Base-by-base conservation (phyloP, 2,888 invertebrate species). In the Folsomia manolachei region DNA sequence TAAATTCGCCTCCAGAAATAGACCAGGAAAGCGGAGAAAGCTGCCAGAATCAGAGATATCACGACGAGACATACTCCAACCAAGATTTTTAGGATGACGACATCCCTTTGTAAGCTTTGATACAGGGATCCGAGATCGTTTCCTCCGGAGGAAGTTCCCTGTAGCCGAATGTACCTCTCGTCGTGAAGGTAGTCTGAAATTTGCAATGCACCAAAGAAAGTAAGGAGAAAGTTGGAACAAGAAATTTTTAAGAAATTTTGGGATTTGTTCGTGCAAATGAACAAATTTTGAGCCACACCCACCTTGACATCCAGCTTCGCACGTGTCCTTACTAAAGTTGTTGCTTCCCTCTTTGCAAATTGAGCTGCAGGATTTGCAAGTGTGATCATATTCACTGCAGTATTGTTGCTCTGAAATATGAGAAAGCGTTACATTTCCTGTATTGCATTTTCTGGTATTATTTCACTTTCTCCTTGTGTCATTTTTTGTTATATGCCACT, bases 271-370 rank as follows among this genome's bases (percentile, higher is more conserved):
- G 18, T 14, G 39, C 61, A 25, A 62, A 39, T 39, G 2, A 23
- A 63, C 7, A 39, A 39, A n/a, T n/a, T n/a, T n/a, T n/a, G n/a
- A n/a, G n/a, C n/a, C n/a, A n/a, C n/a, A n/a, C n/a, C n/a, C n/a
- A n/a, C 75, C 73, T 70, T 75, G 75, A 27, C 75, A 75, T 21
- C 70, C 73, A 4, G 27, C 24, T 51, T 63, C 67, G 39, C 75
- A 75, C 1, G 71, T 53, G 21, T 70, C 26, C 21, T 63, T 66
- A 63, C 71, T 62, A 39, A 61, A 73, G 27, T 75, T 75, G 27
- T 73, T 51, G 14, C 63, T 71, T 9, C 21, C 70, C 9, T 23
- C 9, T 11, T 69, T 67, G 51, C 76, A 76, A 53, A 74, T 53
- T 1, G 27, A 56, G 0, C 1, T 56, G 24, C 76, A 76, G 1